Base-by-base conservation (phyloP, 2,888 invertebrate species). In the Nemapogon koenigi region DNA sequence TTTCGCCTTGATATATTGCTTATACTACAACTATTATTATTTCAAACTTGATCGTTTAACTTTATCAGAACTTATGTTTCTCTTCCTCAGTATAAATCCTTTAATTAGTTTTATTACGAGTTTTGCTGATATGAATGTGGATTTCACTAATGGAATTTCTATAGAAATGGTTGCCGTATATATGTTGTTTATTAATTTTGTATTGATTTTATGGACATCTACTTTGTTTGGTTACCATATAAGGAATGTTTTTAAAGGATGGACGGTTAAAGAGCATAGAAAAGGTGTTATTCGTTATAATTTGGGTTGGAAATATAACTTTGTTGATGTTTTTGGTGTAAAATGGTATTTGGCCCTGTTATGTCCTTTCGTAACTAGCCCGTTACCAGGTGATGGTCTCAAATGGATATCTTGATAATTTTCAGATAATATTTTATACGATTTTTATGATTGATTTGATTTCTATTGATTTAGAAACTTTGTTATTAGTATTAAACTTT, bases 321-420 rank as follows among this genome's bases (percentile, higher is more conserved):
- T 93, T 4, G 62, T 80, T 40, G 78, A 83, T 47, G 85, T 89
- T 2, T 83, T 94, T 44, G 94, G 94, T 1, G 65, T 80, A 16
- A 79, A 73, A 29, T 91, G 91, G 91, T 78, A 83, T 45, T 53
- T 87, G 19, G 78, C 83, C 2, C 88, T 86, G 84, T 39, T 91
- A 14, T 83, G 83, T 31, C 91, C 92, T 0, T 85, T 88, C 53
- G 56, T 89, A 13, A 47, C 65, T 14, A 91, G 91, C 25, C 70
- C 82, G 22, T 62, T 91, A 40, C 84, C 86, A 0, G 82, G 84
- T 42, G 82, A 90, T 67, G 91, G 91, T 2, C 18, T 19, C 13
- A n/a, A 19, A 14, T 33, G 33, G 33, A n/a, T n/a, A n/a, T n/a
- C n/a, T n/a, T n/a, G n/a, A n/a, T n/a, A n/a, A n/a, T n/a, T n/a